Base-by-base conservation (phyloP, 2,888 invertebrate genomes). In the Melieria picta region DNA sequence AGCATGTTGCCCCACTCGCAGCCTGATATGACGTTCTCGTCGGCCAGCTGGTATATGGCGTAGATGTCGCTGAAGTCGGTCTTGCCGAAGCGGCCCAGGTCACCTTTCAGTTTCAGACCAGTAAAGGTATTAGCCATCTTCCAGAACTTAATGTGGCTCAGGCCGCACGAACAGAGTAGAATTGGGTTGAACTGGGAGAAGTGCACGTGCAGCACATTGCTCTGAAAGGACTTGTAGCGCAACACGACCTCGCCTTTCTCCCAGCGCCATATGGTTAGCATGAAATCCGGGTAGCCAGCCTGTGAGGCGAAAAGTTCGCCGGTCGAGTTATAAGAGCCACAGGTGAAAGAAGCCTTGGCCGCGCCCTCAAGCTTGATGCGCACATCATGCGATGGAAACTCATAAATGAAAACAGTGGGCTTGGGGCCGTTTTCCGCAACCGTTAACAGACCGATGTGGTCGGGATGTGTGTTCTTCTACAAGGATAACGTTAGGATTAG, bases 41-140 rank as follows among this genome's bases (percentile, higher is more conserved):
- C 95, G 0, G 95, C 92, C 90, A 97, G 91, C 73, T 94, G 93
- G 80, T 92, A 93, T 69, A 94, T 91, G 1, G 95, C 94, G 66
- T 93, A 89, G 11, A 97, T 94, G 82, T 97, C 96, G 56, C 95
- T 94, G 77, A 96, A 94, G 85, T 96, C 96, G 0, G 96, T 97
- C 87, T 95, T 95, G 1, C 96, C 97, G 84, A 97, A 97, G 81
- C 94, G 90, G 0, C 97, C 97, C n/a, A 95, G 85, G 80, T 93
- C 92, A 1, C 96, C 95, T 86, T 96, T 92, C 7, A 97, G 87
- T 86, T 97, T 97, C 0, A 97, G 87, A 0, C 97, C 97, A 0
- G 97, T 97, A 82, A 97, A 97, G 0, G 97, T 97, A 75, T 90
- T 85, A 0, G 93, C 93, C 93, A 97, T 96, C 89, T 95, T 96